Evolutionary conservation across 2,797 vertebrate genomes (phyloP).

Genomic region (Hippocampus kuda): DNA sequence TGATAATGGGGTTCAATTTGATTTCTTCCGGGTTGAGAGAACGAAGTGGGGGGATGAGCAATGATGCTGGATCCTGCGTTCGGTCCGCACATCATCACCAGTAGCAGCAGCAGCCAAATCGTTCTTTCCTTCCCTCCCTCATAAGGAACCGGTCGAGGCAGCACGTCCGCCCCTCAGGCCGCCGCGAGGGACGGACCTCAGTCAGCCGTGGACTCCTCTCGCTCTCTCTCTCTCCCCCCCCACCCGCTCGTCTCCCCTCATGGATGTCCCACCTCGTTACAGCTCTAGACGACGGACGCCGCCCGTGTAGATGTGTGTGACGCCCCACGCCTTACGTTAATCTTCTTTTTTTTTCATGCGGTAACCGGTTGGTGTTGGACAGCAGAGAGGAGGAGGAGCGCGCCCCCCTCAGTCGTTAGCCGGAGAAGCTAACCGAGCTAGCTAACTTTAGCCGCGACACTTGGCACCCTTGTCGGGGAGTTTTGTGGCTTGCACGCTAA

Average conservation of each 20-base stretch:
- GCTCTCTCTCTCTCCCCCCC: conserved; percentile 6
- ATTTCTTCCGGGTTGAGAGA: conserved; percentile 61
- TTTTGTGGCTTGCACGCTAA: conserved; percentile 30
- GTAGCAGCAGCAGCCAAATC: conserved; percentile 34
- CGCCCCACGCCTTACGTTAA: conserved; percentile 3
- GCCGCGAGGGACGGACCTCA: conserved; percentile 16
- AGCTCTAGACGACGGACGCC: conserved; percentile 17
- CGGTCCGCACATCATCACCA: conserved; percentile 36
- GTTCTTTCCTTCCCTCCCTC: conserved; percentile 11
- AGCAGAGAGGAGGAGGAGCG: conserved; percentile 23
- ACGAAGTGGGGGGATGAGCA: conserved; percentile 50
- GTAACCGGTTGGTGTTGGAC: conserved; percentile 22
- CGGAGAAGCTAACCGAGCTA: conserved; percentile 54
- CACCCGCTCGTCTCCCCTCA: conserved; percentile 6
- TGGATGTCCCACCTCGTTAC: conserved; percentile 30
- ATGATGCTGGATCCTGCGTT: conserved; percentile 46
- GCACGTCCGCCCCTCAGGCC: conserved; percentile 37
- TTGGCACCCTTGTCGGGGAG: conserved; percentile 27
- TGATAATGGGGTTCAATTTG: conserved; percentile 12
- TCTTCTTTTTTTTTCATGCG: conserved; percentile 9
- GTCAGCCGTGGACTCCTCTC: conserved; percentile 22
- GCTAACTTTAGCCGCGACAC: conserved; percentile 55
- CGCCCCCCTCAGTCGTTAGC: conserved; percentile 46
- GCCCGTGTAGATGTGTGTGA: conserved; percentile 4
- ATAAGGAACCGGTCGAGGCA: conserved; percentile 26